Percentiles rank a stretch among this genome's conserved stretches.
Conservation (phyloP, 2,113 vertebrate genomes). For the Haemorhous mexicanus region DNA sequence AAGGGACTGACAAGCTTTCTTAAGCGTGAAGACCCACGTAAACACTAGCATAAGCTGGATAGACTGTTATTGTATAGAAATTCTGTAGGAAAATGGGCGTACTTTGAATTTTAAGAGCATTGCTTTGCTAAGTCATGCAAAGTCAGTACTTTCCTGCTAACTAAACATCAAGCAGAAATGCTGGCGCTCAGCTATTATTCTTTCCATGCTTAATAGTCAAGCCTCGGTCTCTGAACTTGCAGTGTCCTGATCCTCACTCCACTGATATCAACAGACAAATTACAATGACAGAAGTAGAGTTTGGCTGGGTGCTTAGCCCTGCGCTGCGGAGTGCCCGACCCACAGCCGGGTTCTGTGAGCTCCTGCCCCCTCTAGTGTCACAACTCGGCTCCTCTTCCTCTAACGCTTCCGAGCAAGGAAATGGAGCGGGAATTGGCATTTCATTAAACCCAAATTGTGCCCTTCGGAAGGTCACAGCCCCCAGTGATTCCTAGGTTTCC, state of each 20-base stretch:
- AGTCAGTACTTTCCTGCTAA: background rate
- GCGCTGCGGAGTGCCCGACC: background rate
- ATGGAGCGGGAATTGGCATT: background rate
- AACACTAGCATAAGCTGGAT: background rate
- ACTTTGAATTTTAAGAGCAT: background rate
- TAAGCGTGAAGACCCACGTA: background rate
- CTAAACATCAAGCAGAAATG: background rate
- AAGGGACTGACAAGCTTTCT: background rate
- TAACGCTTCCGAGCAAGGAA: background rate
- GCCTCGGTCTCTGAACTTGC: background rate
- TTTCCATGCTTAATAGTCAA: background rate
- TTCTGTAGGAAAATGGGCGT: background rate
- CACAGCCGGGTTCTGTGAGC: background rate
- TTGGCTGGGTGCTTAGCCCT: background rate
- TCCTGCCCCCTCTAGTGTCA: constrained; percentile 54
- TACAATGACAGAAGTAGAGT: background rate
- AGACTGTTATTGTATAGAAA: background rate
- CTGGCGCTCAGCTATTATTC: background rate
- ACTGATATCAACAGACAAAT: background rate
- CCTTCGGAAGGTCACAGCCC: constrained; percentile 34
- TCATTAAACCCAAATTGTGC: background rate
- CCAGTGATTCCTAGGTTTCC: background rate
- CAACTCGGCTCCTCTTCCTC: background rate
- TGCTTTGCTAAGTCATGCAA: background rate
- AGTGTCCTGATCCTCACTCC: background rate